These are phyloP conservation scores for Hystrix cristata DNA, from an alignment of 2,113 vertebrate genomes.

Conservation along the genomic window DNA sequence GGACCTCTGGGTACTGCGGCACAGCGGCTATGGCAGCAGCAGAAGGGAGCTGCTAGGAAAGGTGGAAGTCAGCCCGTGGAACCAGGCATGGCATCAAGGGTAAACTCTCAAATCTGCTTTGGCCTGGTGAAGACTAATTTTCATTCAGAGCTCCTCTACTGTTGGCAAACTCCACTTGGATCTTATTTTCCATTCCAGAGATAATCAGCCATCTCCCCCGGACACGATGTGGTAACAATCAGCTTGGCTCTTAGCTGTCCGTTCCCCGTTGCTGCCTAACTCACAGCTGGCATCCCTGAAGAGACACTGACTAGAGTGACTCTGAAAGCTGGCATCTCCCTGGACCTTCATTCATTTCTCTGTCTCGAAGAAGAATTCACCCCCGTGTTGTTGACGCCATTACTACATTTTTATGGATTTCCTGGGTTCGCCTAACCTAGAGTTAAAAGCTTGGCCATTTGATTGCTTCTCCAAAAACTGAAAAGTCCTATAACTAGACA, in stretches of 20 bases:
- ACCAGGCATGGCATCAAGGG: neutral
- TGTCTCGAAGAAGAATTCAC: slow-evolving; percentile 32
- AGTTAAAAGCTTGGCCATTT: neutral
- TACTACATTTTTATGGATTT: neutral
- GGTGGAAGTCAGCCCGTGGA: neutral
- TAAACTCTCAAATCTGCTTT: neutral
- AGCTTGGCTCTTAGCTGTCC: neutral
- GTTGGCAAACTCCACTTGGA: slow-evolving; percentile 21
- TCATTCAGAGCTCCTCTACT: neutral
- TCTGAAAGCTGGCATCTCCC: neutral
- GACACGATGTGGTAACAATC: neutral
- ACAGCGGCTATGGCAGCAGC: neutral
- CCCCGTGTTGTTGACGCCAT: neutral
- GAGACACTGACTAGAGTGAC: neutral
- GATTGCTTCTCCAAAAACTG: neutral
- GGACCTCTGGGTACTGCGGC: neutral
- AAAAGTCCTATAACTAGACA: neutral
- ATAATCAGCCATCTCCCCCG: neutral
- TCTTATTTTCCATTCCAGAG: neutral
- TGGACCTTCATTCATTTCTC: neutral
- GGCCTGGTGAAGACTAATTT: neutral
- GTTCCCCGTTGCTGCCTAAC: neutral
- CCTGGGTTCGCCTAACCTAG: neutral
- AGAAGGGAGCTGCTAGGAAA: neutral
- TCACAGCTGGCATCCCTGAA: neutral